Conservation (phyloP, 2,888 invertebrate species). For the Dicyrtomina minuta region DNA sequence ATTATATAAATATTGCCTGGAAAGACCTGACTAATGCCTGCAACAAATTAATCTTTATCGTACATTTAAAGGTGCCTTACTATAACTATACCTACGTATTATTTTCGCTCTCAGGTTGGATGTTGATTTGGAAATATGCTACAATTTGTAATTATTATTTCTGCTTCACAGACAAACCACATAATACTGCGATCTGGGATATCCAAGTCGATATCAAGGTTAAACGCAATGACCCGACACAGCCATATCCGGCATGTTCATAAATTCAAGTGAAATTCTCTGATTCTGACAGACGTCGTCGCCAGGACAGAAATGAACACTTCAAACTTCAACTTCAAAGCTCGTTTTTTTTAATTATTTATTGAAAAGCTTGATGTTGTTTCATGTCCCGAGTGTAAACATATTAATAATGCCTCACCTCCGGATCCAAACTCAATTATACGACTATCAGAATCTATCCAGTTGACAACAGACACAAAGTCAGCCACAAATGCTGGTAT, state of each 20-base stretch:
- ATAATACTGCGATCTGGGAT: no score
- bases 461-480: conserved; percentile 70
- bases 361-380: not conserved
- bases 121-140: no score
- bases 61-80: no score
- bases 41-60: not conserved
- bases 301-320: not conserved
- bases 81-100: no score
- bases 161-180: no score
- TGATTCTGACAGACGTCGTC: not conserved
- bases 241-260: conserved; percentile 18
- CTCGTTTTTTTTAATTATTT: no score
- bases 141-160: no score
- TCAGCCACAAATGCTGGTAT: conserved; percentile 74
- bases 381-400: no score
- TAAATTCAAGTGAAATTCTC: not conserved
- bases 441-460: conserved; percentile 66
- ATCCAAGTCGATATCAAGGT: not conserved
- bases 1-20: not conserved
- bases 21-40: not conserved
- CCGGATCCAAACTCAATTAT: conserved; percentile 35
- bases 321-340: not conserved
- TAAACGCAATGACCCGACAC: conserved; percentile 18
- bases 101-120: no score
- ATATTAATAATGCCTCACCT: conserved; percentile 55